A percentile compares a stretch with the other conserved stretches of the same genome.
These are phyloP conservation scores for Chrysoperla carnea DNA, from an alignment of 1,140 invertebrate species.

Conservation along the genomic window DNA sequence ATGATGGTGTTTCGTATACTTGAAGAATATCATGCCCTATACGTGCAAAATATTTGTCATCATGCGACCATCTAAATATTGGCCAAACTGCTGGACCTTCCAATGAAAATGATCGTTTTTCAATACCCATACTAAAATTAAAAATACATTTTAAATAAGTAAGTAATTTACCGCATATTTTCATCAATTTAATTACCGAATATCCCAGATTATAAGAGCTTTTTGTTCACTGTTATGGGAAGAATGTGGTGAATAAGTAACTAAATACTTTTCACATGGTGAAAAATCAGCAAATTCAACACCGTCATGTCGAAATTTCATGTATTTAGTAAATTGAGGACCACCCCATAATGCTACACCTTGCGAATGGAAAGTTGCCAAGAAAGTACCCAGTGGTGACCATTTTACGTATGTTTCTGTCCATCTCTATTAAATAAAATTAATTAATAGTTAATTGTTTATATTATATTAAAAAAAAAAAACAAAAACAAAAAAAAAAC, in stretches of 20 bases:
- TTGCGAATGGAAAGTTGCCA: slow-evolving; percentile 87
- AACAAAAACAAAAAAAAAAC: neutral
- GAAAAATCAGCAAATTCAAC: slow-evolving; percentile 97
- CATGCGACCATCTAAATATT: slow-evolving; percentile 92
- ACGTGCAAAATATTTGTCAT: slow-evolving; percentile 91
- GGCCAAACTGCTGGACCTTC: slow-evolving; percentile 76
- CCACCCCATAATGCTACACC: slow-evolving; percentile 97
- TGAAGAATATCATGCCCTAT: slow-evolving; percentile 72
- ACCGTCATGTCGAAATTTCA: slow-evolving; percentile 75
- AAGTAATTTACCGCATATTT: neutral
- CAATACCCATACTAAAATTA: slow-evolving; percentile 52
- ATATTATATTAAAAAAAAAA: slow-evolving; percentile 2
- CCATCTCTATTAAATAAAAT: slow-evolving; percentile 50
- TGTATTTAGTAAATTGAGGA: slow-evolving; percentile 78
- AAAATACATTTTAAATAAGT: slow-evolving; percentile 1
- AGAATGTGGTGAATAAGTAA: slow-evolving; percentile 70
- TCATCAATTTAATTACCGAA: slow-evolving; percentile 31
- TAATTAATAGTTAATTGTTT: neutral
- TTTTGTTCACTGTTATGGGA: slow-evolving; percentile 45
- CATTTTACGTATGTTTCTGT: slow-evolving; percentile 91
- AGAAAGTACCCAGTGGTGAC: slow-evolving; percentile 92
- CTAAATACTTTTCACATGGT: slow-evolving; percentile 91
- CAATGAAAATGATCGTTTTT: slow-evolving; percentile 78
- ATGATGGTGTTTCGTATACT: slow-evolving; percentile 91
- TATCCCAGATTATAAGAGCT: slow-evolving; percentile 85